phyloP scores from a whole-genome alignment of 2,797 vertebrate genomes.

The Margarornis squamiger region DNA sequence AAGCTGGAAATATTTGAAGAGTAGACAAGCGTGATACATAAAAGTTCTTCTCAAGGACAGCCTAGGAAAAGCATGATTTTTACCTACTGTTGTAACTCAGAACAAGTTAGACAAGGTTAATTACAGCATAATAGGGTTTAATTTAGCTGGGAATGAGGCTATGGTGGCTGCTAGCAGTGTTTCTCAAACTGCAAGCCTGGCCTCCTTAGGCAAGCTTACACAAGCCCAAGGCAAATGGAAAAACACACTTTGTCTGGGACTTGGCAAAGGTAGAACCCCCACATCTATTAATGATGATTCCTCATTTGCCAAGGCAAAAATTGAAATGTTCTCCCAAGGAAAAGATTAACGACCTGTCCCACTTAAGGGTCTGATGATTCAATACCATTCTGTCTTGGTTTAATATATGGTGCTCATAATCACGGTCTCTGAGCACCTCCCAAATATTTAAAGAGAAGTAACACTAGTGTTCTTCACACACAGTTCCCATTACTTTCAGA shows the following conservation, averaged over 20 bases:
- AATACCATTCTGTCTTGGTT: slow-evolving; percentile 36
- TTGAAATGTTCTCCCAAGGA: slow-evolving; percentile 50
- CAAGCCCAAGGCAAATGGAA: slow-evolving; percentile 67
- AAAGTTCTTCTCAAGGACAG: neutral
- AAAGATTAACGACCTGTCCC: slow-evolving; percentile 37
- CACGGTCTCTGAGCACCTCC: slow-evolving; percentile 40
- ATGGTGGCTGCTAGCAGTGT: slow-evolving; percentile 60
- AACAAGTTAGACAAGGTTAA: slow-evolving; percentile 72
- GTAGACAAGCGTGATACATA: neutral
- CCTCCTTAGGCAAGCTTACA: slow-evolving; percentile 68
- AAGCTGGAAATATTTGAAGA: slow-evolving; percentile 24
- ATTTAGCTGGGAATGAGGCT: slow-evolving; percentile 69
- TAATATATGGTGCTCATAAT: slow-evolving; percentile 52
- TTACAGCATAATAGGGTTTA: slow-evolving; percentile 64
- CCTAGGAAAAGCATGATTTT: slow-evolving; percentile 22
- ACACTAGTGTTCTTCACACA: slow-evolving; percentile 23
- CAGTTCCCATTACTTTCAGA: slow-evolving; percentile 53
- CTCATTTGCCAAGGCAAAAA: slow-evolving; percentile 60
- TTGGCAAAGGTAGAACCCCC: slow-evolving; percentile 52
- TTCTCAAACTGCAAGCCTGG: slow-evolving; percentile 64
- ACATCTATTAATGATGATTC: slow-evolving; percentile 54
- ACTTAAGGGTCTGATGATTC: slow-evolving; percentile 53
- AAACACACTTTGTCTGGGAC: slow-evolving; percentile 56
- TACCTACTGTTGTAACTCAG: slow-evolving; percentile 54
- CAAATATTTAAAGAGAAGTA: slow-evolving; percentile 57